Conservation (phyloP, 2,888 invertebrate genomes). For the Acanthosepion lycidas region DNA sequence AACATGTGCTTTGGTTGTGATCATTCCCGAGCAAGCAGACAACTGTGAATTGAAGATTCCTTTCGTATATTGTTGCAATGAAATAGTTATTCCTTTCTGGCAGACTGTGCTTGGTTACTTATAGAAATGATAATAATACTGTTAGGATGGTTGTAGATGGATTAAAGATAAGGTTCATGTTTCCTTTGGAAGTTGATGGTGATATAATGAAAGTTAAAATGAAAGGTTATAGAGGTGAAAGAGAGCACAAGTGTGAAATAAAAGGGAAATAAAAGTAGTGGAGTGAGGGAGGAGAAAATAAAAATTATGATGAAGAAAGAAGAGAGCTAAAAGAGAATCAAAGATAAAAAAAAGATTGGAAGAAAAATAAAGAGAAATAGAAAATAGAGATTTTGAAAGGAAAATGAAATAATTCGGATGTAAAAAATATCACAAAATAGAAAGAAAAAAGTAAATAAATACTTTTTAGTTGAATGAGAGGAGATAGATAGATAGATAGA, state of each 20-base stretch:
- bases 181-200: background rate
- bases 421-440: too few species aligned
- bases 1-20: background rate
- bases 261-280: too few species aligned
- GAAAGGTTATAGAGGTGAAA: background rate
- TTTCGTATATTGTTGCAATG: background rate
- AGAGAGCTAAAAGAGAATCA: background rate
- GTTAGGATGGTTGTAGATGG: background rate
- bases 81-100: constrained; percentile 16
- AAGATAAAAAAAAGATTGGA: background rate
- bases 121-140: background rate
- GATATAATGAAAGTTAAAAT: background rate
- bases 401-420: background rate
- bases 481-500: background rate
- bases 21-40: background rate
- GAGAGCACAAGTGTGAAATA: background rate
- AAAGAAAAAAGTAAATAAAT: too few species aligned
- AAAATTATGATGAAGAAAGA: background rate
- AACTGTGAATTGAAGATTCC: background rate
- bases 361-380: background rate
- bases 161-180: background rate
- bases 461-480: background rate
- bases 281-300: too few species aligned
- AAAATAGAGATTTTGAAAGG: background rate
- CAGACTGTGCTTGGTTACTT: background rate